Evolutionary conservation across 1,140 invertebrate genomes (phyloP).

Genomic region (Caenorhabditis brenneri): DNA sequence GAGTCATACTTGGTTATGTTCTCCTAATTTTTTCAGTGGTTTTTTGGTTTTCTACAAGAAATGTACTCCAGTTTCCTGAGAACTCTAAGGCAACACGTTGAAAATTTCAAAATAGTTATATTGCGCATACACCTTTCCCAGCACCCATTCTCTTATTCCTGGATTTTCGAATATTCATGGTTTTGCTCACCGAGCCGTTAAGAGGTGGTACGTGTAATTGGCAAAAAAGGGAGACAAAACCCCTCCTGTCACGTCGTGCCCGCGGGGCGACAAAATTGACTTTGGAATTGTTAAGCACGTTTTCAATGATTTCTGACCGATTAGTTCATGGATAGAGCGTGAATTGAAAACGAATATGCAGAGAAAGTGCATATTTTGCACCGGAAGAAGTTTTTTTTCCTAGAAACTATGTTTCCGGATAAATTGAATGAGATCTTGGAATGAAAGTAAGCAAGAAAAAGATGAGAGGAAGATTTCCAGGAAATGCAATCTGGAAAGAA

Average conservation of each 20-base stretch:
- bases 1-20: too few relatives aligned
- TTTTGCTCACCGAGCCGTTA: slow-evolving; percentile 36
- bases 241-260: too few relatives aligned
- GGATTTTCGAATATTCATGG: slow-evolving; percentile 17
- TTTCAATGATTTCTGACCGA: slow-evolving; percentile 19
- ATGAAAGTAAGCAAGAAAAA: not conserved
- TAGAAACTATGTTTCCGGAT: not conserved
- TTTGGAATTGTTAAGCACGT: slow-evolving; percentile 33
- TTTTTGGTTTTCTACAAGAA: too few relatives aligned
- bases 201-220: slow-evolving; percentile 32
- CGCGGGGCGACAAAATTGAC: not conserved
- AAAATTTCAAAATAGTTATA: not conserved
- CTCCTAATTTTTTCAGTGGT: too few relatives aligned
- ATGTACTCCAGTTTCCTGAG: too few relatives aligned
- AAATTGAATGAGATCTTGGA: not conserved
- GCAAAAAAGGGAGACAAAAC: slow-evolving; percentile 1
- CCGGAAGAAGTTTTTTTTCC: not conserved
- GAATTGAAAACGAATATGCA: not conserved
- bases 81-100: too few relatives aligned
- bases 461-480: not conserved
- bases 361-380: not conserved
- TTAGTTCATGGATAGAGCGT: not conserved
- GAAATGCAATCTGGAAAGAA: not conserved
- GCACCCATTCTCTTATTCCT: not conserved
- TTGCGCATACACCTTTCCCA: not conserved